These are phyloP conservation scores for Potamilus streckersoni DNA, from an alignment of 1,140 invertebrate genomes.

Conservation along the genomic window DNA sequence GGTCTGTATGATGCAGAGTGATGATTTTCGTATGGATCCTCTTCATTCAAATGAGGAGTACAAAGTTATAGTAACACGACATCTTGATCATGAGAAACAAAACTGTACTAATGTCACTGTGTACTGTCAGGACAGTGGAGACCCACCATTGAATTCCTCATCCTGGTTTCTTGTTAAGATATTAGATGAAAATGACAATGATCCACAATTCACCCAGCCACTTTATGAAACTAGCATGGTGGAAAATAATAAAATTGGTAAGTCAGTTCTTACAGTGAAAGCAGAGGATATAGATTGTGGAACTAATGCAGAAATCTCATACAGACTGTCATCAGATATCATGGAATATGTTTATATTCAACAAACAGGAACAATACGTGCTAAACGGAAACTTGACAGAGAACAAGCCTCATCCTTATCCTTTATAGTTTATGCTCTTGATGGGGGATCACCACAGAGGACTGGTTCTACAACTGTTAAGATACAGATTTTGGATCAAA, in stretches of 20 bases:
- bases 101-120: conserved; percentile 82
- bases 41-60: conserved; percentile 50
- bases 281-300: conserved; percentile 34
- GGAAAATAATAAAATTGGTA: conserved; percentile 44
- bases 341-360: conserved; percentile 19
- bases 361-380: conserved; percentile 55
- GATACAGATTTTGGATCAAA: conserved; percentile 43
- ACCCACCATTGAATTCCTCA: conserved; percentile 78
- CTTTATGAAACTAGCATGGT: conserved; percentile 27
- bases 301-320: conserved; percentile 16
- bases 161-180: conserved; percentile 83
- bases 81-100: conserved; percentile 81
- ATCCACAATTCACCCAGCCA: conserved; percentile 69
- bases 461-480: conserved; percentile 25
- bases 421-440: conserved; percentile 19
- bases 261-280: conserved; percentile 27
- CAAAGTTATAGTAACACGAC: conserved; percentile 63
- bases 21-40: conserved; percentile 43
- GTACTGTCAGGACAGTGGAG: conserved; percentile 81
- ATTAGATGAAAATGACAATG: conserved; percentile 58
- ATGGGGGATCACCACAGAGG: conserved; percentile 4
- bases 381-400: conserved; percentile 19
- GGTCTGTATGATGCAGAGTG: conserved; percentile 44
- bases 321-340: conserved; percentile 12
- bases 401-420: conserved; percentile 20